Conservation (phyloP, 1,140 invertebrate species). For the Macrobrachium nipponense region DNA sequence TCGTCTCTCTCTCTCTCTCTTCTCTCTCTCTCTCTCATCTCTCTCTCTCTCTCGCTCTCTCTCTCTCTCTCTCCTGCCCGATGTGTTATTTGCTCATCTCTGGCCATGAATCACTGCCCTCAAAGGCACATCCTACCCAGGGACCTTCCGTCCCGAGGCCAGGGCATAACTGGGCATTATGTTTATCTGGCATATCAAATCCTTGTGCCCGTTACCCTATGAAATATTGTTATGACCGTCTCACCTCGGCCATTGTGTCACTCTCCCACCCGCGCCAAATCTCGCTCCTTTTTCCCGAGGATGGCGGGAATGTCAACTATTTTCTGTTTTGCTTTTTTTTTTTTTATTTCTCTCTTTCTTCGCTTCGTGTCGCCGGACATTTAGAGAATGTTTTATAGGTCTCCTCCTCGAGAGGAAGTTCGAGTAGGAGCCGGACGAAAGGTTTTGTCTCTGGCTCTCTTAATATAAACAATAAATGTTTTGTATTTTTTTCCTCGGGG, state of each 20-base stretch:
- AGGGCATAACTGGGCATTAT: slow-evolving; percentile 52
- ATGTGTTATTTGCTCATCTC: too few species aligned
- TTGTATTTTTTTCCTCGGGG: neutral
- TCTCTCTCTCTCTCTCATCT: too few species aligned
- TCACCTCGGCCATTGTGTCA: slow-evolving; percentile 38
- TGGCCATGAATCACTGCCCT: too few species aligned
- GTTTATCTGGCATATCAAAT: slow-evolving; percentile 58
- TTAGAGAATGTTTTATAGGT: too few species aligned
- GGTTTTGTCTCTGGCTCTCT: neutral
- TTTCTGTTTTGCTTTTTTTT: neutral
- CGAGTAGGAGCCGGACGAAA: neutral
- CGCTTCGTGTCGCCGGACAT: neutral
- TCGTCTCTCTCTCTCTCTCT: too few species aligned
- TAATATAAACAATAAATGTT: neutral
- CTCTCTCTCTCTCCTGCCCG: too few species aligned
- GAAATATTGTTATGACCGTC: slow-evolving; percentile 55
- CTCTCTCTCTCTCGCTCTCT: too few species aligned
- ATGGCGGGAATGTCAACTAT: neutral
- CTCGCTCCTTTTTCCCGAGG: slow-evolving; percentile 1
- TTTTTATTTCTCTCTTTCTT: neutral
- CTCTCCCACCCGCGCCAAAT: slow-evolving; percentile 25
- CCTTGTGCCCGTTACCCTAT: slow-evolving; percentile 55
- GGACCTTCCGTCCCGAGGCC: neutral
- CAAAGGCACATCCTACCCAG: neutral
- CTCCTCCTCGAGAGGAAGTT: too few species aligned